These are phyloP conservation scores for Sylvilagus bachmani DNA, from an alignment of 2,113 vertebrate genomes.

Conservation along the genomic window DNA sequence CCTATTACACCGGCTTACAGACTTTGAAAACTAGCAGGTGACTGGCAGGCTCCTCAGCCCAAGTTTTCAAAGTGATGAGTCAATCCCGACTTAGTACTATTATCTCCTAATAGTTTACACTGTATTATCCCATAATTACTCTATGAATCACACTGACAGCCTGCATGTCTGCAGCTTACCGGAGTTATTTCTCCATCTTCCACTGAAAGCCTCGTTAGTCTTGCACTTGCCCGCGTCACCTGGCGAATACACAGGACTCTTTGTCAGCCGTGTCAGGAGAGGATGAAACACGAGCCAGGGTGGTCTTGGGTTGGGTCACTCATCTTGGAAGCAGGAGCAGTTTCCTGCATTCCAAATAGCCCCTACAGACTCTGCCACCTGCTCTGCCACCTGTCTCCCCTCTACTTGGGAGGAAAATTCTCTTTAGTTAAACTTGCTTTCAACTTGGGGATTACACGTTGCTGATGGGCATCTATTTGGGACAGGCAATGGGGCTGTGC, in stretches of 20 bases:
- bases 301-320: neutral
- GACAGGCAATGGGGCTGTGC: neutral
- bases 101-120: constrained; percentile 82
- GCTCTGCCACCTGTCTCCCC: neutral
- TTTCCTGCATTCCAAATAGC: constrained; percentile 60
- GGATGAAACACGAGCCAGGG: neutral
- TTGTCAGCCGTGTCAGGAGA: constrained; percentile 51
- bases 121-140: constrained; percentile 82
- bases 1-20: constrained; percentile 38
- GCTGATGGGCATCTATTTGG: neutral
- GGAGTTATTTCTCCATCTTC: constrained; percentile 70
- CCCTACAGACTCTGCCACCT: neutral
- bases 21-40: constrained; percentile 65
- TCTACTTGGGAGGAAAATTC: neutral
- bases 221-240: constrained; percentile 51
- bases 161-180: constrained; percentile 51
- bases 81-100: constrained; percentile 79
- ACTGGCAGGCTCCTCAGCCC: constrained; percentile 58
- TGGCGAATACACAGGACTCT: constrained; percentile 7
- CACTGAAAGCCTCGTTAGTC: constrained; percentile 61
- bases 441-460: neutral
- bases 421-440: constrained; percentile 23
- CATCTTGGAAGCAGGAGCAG: constrained; percentile 45
- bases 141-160: constrained; percentile 81
- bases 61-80: constrained; percentile 71